phyloP scores from a whole-genome alignment of 2,113 vertebrate species.

The Strix uralensis region DNA sequence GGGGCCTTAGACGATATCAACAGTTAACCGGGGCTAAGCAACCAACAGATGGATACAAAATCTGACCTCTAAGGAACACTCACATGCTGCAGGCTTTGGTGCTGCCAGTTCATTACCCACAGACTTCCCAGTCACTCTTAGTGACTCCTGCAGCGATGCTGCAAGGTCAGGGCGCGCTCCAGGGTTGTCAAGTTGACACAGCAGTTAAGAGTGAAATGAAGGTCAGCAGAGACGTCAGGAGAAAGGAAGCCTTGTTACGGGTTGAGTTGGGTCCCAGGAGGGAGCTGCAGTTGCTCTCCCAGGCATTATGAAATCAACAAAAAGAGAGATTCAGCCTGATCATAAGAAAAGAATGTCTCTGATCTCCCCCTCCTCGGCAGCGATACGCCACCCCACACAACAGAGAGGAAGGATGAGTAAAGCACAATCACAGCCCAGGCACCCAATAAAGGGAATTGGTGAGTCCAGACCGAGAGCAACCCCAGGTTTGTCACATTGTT shows the following conservation, averaged over 20 bases:
- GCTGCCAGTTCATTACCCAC: not conserved
- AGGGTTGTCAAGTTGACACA: not conserved
- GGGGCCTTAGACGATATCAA: not conserved
- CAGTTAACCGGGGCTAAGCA: not conserved
- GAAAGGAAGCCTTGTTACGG: not conserved
- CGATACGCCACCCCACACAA: not conserved
- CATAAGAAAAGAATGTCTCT: not conserved
- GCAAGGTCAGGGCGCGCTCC: not conserved
- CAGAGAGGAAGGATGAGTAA: not conserved
- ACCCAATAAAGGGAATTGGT: not conserved
- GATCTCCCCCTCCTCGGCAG: not conserved
- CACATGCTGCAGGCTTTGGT: not conserved
- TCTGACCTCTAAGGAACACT: not conserved
- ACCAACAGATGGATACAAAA: not conserved
- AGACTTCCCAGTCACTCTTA: not conserved
- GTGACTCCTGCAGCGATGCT: not conserved
- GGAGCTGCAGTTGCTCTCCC: not conserved
- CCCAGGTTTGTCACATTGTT: not conserved
- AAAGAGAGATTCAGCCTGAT: not conserved
- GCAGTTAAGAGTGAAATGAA: not conserved
- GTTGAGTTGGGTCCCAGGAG: not conserved
- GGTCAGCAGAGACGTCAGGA: not conserved
- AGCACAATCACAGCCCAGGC: not conserved
- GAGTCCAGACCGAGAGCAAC: not conserved
- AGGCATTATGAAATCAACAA: not conserved